Evolutionary conservation across 2,888 invertebrate species (phyloP).

Genomic region (Drosophila meridiana): DNA sequence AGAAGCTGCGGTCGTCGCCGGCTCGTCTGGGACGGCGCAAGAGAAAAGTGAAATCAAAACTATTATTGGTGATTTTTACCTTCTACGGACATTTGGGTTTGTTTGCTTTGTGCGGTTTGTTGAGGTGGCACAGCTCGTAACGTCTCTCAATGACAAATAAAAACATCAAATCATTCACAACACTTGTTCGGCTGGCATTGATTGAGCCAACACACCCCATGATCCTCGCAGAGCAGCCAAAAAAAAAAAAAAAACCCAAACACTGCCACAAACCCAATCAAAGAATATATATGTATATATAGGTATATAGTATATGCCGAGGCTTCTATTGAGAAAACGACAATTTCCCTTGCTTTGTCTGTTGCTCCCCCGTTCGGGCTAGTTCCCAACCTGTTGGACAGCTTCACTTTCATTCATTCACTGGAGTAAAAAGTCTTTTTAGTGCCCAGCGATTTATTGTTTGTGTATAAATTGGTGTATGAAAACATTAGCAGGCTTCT

Average conservation of each 20-base stretch:
- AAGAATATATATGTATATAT: conserved; percentile 14
- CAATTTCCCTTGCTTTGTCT: conserved; percentile 53
- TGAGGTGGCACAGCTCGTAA: conserved; percentile 57
- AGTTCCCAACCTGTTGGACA: conserved; percentile 44
- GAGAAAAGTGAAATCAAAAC: conserved; percentile 75
- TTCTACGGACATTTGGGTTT: conserved; percentile 23
- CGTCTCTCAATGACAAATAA: conserved; percentile 66
- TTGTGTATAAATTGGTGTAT: conserved; percentile 68
- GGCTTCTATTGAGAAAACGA: conserved; percentile 15
- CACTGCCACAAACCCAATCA: conserved; percentile 34
- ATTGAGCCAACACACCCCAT: conserved; percentile 78
- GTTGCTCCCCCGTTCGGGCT: conserved; percentile 4
- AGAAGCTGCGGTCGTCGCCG: conserved; percentile 64
- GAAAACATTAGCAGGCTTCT: conserved; percentile 60
- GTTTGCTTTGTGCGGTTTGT: conserved; percentile 70
- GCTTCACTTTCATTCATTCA: conserved; percentile 78
- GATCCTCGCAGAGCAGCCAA: conserved; percentile 60
- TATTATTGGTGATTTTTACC: conserved; percentile 59
- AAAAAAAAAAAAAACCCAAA: conserved; percentile 7
- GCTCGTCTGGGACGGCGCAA: conserved; percentile 50
- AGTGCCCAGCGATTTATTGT: conserved; percentile 56
- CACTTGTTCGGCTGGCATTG: conserved; percentile 79
- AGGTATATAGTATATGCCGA: conserved; percentile 12
- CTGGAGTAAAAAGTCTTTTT: conserved; percentile 11
- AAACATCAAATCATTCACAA: conserved; percentile 81